These are phyloP conservation scores for Panthera uncia DNA, from an alignment of 2,113 vertebrate species.

Conservation along the genomic window DNA sequence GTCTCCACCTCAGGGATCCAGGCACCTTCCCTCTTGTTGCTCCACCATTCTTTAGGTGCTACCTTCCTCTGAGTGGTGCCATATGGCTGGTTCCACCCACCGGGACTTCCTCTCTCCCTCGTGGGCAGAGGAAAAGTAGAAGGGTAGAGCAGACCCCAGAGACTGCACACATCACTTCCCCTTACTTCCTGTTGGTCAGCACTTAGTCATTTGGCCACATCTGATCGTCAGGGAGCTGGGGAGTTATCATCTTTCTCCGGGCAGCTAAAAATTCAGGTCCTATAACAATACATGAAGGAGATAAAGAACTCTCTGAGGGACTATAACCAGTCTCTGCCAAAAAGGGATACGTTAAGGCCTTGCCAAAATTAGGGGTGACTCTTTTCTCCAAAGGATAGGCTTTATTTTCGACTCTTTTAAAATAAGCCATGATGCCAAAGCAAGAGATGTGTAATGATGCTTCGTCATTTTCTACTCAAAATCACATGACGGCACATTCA, in stretches of 20 bases:
- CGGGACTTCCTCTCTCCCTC: background rate
- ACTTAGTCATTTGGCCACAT: background rate
- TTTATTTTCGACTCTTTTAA: background rate
- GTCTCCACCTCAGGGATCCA: background rate
- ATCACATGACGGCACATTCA: background rate
- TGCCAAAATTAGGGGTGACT: background rate
- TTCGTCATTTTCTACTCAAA: conserved; percentile 40
- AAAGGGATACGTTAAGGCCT: background rate
- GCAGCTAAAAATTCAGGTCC: background rate
- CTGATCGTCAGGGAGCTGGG: conserved; percentile 2
- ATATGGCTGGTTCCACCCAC: background rate
- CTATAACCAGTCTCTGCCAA: background rate
- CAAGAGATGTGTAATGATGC: background rate
- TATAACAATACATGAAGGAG: background rate
- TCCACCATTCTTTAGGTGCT: background rate
- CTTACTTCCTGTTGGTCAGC: background rate
- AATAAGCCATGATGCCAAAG: background rate
- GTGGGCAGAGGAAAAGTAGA: background rate
- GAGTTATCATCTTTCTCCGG: conserved; percentile 45
- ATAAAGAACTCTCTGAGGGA: background rate
- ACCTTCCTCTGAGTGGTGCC: background rate
- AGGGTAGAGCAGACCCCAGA: background rate
- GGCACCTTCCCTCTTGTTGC: background rate
- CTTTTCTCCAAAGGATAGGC: background rate
- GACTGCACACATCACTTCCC: background rate